Conservation (phyloP, 2,113 vertebrate species). For the Strix uralensis region DNA sequence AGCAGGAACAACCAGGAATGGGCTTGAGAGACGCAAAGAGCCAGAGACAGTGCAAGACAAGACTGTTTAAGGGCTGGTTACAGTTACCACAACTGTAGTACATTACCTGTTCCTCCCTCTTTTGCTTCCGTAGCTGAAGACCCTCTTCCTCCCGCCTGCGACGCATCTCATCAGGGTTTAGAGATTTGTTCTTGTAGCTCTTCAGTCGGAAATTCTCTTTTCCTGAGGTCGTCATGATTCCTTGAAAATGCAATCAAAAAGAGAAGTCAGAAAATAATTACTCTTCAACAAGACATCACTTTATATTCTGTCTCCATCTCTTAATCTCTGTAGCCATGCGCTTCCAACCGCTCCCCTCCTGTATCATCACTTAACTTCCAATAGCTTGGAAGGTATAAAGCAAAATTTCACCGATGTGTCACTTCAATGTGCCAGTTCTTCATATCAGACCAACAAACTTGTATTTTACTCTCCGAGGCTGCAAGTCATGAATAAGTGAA, state of each 20-base stretch:
- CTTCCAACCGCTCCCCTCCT: background rate
- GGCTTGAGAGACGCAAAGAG: background rate
- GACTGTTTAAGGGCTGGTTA: background rate
- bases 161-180: conserved; percentile 97
- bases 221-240: conserved; percentile 90
- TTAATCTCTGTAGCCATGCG: background rate
- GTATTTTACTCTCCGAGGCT: background rate
- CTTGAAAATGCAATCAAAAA: conserved; percentile 46
- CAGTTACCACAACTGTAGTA: background rate
- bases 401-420: background rate
- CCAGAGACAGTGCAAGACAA: background rate
- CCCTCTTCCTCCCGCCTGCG: conserved; percentile 96
- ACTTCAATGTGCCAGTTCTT: background rate
- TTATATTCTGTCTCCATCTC: background rate
- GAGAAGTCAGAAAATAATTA: background rate
- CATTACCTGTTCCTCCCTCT: conserved; percentile 93
- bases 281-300: background rate
- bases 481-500: background rate
- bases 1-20: background rate
- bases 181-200: conserved; percentile 99
- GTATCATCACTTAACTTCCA: background rate
- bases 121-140: conserved; percentile 94
- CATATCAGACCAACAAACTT: background rate
- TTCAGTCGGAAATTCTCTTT: conserved; percentile 97
- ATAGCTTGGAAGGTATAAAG: background rate